A percentile compares a stretch with the other conserved stretches of the same genome.
phyloP scores from a whole-genome alignment of 2,888 invertebrate species.

The Electrophaes corylata region DNA sequence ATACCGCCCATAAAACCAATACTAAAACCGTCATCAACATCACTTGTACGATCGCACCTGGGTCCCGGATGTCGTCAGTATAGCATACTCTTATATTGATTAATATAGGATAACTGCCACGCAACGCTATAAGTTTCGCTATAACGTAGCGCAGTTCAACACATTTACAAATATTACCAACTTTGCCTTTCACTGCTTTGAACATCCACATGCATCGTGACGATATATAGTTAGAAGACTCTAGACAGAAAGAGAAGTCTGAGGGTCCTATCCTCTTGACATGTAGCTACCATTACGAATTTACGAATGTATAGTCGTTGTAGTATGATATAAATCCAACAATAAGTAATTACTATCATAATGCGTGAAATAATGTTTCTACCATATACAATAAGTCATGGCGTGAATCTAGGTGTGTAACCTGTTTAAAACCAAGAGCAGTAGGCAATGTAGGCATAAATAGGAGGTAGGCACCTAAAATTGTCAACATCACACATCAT shows the following conservation, averaged over 20 bases:
- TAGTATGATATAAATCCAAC: no score
- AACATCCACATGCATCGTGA: no score
- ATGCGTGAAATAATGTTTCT: no score
- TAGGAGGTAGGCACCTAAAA: not conserved
- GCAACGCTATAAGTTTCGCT: slow-evolving; percentile 17
- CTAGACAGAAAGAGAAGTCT: no score
- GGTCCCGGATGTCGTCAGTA: not conserved
- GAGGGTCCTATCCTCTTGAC: no score
- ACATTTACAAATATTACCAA: no score
- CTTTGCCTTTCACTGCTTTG: no score
- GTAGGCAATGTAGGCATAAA: not conserved
- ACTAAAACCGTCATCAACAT: not conserved
- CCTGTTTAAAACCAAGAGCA: not conserved
- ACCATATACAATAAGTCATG: no score
- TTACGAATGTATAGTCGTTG: no score
- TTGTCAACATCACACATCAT: slow-evolving; percentile 34
- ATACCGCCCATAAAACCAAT: not conserved
- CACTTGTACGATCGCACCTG: not conserved
- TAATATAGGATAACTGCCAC: not conserved
- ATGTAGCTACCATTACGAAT: no score
- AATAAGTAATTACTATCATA: no score
- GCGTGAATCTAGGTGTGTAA: no score
- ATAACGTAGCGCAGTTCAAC: not conserved
- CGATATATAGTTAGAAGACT: not conserved
- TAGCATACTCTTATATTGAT: not conserved